Conservation (phyloP, 2,113 vertebrate species). For the Aleadryas rufinucha region DNA sequence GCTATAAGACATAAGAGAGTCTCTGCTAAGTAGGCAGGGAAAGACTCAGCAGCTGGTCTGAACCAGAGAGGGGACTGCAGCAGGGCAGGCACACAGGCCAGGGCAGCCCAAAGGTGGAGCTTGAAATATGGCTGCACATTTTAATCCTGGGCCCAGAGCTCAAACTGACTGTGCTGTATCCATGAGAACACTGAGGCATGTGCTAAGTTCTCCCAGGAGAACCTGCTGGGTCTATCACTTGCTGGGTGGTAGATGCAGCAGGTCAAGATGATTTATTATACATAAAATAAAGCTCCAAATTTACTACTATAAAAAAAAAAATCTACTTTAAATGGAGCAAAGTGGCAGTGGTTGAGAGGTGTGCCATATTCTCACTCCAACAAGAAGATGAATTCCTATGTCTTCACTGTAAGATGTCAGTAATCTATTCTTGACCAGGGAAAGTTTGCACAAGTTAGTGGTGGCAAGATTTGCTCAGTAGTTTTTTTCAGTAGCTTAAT, state of each 20-base stretch:
- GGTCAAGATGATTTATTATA: neutral
- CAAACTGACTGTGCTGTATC: neutral
- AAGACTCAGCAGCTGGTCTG: neutral
- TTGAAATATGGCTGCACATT: neutral
- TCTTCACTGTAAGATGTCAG: neutral
- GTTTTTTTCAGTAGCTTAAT: neutral
- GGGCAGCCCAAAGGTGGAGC: neutral
- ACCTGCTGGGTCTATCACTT: neutral
- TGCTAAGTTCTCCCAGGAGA: neutral
- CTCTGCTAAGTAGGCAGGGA: neutral
- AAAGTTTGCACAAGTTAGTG: neutral
- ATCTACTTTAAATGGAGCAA: neutral
- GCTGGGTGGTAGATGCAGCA: neutral
- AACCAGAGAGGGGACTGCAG: neutral
- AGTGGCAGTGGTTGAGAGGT: neutral
- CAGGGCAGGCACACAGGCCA: neutral
- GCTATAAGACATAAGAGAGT: neutral
- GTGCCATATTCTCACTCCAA: neutral
- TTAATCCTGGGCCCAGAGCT: neutral
- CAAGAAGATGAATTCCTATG: neutral
- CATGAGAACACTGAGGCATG: neutral
- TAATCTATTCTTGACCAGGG: neutral
- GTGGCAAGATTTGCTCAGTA: neutral
- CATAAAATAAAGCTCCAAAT: neutral
- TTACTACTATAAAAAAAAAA: neutral